Percentiles rank a stretch among this genome's conserved stretches.
These are phyloP conservation scores for Lepidochitona cinerea DNA, from an alignment of 2,888 invertebrate genomes.

Conservation along the genomic window DNA sequence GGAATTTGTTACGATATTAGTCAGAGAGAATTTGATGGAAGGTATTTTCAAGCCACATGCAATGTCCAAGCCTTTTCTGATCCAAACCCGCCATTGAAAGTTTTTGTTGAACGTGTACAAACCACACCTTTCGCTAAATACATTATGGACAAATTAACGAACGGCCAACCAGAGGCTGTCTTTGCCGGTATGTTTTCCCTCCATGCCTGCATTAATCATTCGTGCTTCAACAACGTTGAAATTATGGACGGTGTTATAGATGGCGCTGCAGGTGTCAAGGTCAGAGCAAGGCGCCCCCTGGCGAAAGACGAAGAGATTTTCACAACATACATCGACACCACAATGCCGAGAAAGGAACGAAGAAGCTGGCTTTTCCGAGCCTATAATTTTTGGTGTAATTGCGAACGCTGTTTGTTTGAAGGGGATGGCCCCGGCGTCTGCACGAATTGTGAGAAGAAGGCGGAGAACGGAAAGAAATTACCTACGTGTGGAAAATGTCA, in stretches of 20 bases:
- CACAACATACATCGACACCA: slow-evolving; percentile 48
- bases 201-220: slow-evolving; percentile 59
- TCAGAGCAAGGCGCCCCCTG: slow-evolving; percentile 8
- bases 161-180: slow-evolving; percentile 48
- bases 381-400: slow-evolving; percentile 58
- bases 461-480: slow-evolving; percentile 25
- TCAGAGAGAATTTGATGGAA: slow-evolving; percentile 47
- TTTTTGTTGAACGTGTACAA: slow-evolving; percentile 34
- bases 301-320: slow-evolving; percentile 41
- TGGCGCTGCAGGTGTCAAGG: slow-evolving; percentile 32
- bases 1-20: slow-evolving; percentile 40
- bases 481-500: slow-evolving; percentile 50
- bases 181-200: slow-evolving; percentile 57
- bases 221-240: slow-evolving; percentile 52
- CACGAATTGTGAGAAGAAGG: slow-evolving; percentile 43
- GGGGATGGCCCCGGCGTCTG: slow-evolving; percentile 46
- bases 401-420: slow-evolving; percentile 48
- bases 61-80: slow-evolving; percentile 58
- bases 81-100: slow-evolving; percentile 37
- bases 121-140: slow-evolving; percentile 17
- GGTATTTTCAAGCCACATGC: slow-evolving; percentile 49
- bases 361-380: slow-evolving; percentile 46
- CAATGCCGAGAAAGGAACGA: slow-evolving; percentile 35
- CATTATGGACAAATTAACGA: slow-evolving; percentile 3
- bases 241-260: slow-evolving; percentile 38